A percentile compares a stretch with the other conserved stretches of the same genome.
These are phyloP conservation scores for Benitochromis conjunctus DNA, from an alignment of 2,113 vertebrate genomes.

Conservation along the genomic window DNA sequence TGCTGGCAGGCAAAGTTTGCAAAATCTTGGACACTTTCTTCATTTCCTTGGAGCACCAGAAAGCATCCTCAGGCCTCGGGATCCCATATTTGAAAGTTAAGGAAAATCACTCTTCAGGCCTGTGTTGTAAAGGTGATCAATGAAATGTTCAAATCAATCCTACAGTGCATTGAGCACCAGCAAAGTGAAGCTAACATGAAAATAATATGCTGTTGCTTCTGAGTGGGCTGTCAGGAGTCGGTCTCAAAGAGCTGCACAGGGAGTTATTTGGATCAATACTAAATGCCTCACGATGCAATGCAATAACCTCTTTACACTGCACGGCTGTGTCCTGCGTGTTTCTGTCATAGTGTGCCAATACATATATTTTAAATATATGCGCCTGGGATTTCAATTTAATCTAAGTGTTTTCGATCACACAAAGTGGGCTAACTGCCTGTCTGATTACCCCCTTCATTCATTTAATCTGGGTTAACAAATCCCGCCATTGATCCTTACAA, in stretches of 20 bases:
- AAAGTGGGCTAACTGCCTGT: constrained; percentile 4
- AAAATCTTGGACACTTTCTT: background rate
- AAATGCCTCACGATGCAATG: background rate
- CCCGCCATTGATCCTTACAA: constrained; percentile 33
- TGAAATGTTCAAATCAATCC: constrained; percentile 27
- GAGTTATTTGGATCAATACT: constrained; percentile 24
- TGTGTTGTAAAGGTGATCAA: background rate
- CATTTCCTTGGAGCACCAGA: background rate
- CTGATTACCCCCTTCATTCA: constrained; percentile 22
- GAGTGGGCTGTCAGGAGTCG: background rate
- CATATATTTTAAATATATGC: background rate
- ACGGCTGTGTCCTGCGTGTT: background rate
- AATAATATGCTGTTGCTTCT: background rate
- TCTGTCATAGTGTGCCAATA: background rate
- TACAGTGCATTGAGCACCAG: background rate
- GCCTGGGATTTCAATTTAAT: background rate
- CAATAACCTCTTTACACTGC: background rate
- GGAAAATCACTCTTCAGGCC: background rate
- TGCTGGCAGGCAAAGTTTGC: background rate
- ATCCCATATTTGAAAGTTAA: background rate
- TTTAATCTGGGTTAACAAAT: constrained; percentile 45
- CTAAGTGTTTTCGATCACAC: background rate
- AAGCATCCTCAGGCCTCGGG: background rate
- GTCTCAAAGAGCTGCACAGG: background rate
- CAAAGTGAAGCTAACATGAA: background rate